A percentile compares a stretch with the other conserved stretches of the same genome.
Evolutionary conservation across 2,797 vertebrate species (phyloP).

Genomic region (Harpagifer antarcticus): DNA sequence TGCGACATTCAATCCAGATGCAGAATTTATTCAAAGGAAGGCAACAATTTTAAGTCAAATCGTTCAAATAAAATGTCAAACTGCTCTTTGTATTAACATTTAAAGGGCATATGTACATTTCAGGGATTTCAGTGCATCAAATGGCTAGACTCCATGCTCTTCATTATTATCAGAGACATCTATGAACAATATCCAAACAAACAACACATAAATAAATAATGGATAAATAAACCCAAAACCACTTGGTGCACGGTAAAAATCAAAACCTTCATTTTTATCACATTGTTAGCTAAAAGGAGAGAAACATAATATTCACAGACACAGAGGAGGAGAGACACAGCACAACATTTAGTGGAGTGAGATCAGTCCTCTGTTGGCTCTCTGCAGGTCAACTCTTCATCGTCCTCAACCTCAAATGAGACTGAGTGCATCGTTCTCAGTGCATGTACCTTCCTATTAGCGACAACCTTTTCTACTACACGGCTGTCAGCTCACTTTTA

Average conservation of each 20-base stretch:
- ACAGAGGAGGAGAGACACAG: slow-evolving; percentile 53
- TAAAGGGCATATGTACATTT: slow-evolving; percentile 39
- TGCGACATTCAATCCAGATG: slow-evolving; percentile 4
- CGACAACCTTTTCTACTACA: slow-evolving; percentile 31
- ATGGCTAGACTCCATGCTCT: slow-evolving; percentile 21
- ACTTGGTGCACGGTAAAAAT: slow-evolving; percentile 47
- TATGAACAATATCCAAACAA: slow-evolving; percentile 52
- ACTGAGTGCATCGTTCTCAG: slow-evolving; percentile 41
- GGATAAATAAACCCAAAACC: slow-evolving; percentile 63
- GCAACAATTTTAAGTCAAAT: not conserved
- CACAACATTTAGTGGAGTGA: slow-evolving; percentile 63
- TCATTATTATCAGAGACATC: slow-evolving; percentile 49
- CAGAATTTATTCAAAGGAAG: slow-evolving; percentile 6
- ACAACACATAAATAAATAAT: slow-evolving; percentile 74
- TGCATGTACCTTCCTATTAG: slow-evolving; percentile 51
- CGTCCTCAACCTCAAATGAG: slow-evolving; percentile 34
- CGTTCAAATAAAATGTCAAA: not conserved
- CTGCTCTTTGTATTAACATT: slow-evolving; percentile 15
- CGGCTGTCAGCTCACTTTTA: slow-evolving; percentile 39
- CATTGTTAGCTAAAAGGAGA: slow-evolving; percentile 49
- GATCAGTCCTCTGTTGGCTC: slow-evolving; percentile 47
- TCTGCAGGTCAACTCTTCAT: slow-evolving; percentile 48
- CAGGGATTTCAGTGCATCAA: slow-evolving; percentile 50
- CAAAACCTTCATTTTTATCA: slow-evolving; percentile 47
- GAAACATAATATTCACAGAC: slow-evolving; percentile 60